Percentiles rank a stretch among this genome's conserved stretches.
Evolutionary conservation across 2,113 vertebrate genomes (phyloP).

Genomic region (Himantopus leucocephalus): DNA sequence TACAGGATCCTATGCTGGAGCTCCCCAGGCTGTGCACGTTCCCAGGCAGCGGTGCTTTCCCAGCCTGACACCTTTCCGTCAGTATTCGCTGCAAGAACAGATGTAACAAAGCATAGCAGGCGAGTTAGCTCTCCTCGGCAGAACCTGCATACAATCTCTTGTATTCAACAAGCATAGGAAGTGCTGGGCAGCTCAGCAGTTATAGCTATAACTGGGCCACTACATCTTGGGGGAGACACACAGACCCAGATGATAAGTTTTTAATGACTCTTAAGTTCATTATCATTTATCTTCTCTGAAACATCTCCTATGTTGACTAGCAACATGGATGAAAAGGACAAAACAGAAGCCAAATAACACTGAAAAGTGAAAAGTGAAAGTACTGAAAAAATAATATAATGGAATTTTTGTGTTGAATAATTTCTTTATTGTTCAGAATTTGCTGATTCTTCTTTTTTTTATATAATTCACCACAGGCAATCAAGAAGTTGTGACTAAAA

Average conservation of each 20-base stretch:
- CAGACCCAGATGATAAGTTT: background rate
- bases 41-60: background rate
- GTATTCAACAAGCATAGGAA: background rate
- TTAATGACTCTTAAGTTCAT: background rate
- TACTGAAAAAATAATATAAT: background rate
- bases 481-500: background rate
- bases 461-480: background rate
- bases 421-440: background rate
- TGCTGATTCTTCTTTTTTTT: background rate
- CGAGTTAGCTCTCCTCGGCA: background rate
- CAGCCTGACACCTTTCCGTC: background rate
- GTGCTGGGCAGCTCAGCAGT: background rate
- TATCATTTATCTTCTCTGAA: background rate
- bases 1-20: rapidly evolving
- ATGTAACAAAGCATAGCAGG: background rate
- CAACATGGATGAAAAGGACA: background rate
- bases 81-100: background rate
- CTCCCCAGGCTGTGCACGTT: background rate
- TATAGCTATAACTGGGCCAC: background rate
- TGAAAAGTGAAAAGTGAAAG: background rate
- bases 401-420: background rate
- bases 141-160: background rate
- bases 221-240: background rate
- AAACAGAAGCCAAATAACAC: background rate
- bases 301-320: background rate